Evolutionary conservation across 2,113 vertebrate species (phyloP).

Genomic region (Chloebia gouldiae): DNA sequence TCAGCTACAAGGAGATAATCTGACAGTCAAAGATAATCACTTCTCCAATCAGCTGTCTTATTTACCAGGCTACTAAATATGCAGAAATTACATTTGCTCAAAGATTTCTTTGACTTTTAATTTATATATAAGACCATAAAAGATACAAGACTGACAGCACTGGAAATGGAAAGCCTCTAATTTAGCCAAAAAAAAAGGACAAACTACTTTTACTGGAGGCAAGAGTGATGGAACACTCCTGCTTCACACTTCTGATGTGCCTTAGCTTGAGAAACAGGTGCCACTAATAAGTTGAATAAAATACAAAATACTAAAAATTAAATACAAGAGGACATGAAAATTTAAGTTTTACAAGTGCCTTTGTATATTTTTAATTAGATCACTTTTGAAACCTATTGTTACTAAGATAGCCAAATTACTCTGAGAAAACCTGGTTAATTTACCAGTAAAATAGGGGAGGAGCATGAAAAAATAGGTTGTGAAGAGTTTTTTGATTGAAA

Average conservation of each 20-base stretch:
- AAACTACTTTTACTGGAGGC: not conserved
- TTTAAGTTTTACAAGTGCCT: not conserved
- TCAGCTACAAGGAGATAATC: not conserved
- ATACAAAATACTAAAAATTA: not conserved
- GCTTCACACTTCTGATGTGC: not conserved
- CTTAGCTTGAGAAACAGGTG: not conserved
- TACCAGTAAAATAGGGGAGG: not conserved
- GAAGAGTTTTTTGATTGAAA: not conserved
- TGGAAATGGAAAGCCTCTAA: not conserved
- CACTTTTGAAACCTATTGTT: not conserved
- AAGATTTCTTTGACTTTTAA: not conserved
- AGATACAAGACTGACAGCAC: not conserved
- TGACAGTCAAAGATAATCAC: slow-evolving; percentile 21
- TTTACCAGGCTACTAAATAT: slow-evolving; percentile 3
- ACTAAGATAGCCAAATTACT: not conserved
- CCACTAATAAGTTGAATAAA: not conserved
- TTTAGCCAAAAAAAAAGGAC: not conserved
- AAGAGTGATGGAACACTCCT: not conserved
- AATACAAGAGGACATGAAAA: not conserved
- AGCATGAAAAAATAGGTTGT: not conserved
- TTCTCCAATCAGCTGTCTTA: slow-evolving; percentile 21
- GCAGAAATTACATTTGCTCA: not conserved
- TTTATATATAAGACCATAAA: not conserved
- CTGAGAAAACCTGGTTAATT: not conserved
- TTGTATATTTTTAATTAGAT: not conserved